Conservation (phyloP, 2,888 invertebrate genomes). For the Brachypalpus laphriformis region DNA sequence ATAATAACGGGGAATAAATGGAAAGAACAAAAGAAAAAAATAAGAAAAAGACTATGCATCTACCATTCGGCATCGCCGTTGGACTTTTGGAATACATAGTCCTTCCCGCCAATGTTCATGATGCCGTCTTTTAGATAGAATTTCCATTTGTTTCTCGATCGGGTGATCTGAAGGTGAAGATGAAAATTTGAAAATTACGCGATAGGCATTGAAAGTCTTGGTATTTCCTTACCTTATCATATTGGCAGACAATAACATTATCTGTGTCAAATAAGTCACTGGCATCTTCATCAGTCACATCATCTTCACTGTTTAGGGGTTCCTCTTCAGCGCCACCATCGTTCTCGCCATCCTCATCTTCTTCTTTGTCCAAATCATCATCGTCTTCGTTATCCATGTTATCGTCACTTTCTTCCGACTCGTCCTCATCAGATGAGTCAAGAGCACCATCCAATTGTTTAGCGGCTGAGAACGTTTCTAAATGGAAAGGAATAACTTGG, state of each 20-base stretch:
- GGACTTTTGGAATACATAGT: conserved; percentile 99
- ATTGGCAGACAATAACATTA: conserved; percentile 99
- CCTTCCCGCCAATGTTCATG: conserved; percentile 99
- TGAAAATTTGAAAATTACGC: not conserved
- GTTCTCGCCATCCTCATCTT: conserved; percentile 86
- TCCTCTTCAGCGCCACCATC: conserved; percentile 91
- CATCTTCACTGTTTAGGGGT: conserved; percentile 97
- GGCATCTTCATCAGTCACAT: conserved; percentile 98
- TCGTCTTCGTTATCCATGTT: conserved; percentile 89
- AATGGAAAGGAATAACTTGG: not conserved
- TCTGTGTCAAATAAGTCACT: conserved; percentile 98
- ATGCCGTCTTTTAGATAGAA: conserved; percentile 99
- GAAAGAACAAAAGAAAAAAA: conserved; percentile 26
- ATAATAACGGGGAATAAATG: conserved; percentile 32
- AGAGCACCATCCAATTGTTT: conserved; percentile 87
- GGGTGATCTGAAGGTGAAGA: conserved; percentile 89
- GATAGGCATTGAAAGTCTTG: not conserved
- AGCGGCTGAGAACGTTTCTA: conserved; percentile 80
- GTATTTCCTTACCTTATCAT: conserved; percentile 91
- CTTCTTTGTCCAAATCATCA: conserved; percentile 87
- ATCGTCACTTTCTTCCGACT: conserved; percentile 90
- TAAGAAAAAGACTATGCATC: conserved; percentile 75
- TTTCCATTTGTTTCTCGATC: conserved; percentile 99
- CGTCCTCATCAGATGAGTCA: conserved; percentile 90
- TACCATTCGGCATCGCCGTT: conserved; percentile 99